Base-by-base conservation (phyloP, 92 coral and sea anemone species). In the Epizoanthus stellaris region DNA sequence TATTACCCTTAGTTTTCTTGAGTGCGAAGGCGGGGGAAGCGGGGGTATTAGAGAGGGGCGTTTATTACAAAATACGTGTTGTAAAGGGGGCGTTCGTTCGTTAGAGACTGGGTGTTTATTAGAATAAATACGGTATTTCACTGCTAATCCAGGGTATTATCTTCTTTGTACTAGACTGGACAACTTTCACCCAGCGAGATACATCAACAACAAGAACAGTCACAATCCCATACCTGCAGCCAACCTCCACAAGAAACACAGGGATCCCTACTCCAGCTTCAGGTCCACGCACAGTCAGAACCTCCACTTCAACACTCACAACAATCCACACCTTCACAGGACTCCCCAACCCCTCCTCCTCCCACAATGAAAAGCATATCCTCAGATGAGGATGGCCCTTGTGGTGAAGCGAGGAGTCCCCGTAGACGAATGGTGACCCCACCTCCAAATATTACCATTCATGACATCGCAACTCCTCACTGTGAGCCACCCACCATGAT, bases 381-480 rank as follows among this genome's bases (percentile, higher is more conserved):
- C 8, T 79, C 83, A 21, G 83, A 79, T 11, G 83, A 79, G 52
- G 83, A 79, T 49, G 56, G 58, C 61, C 15, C 82, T 17, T 79
- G 71, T 19, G 57, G 83, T 40, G 72, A 40, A 62, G 53, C 20
- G 30, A 79, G 83, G 60, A 79, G 83, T 20, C 83, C 85, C 6
- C 76, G 98, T 39, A 89, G 84, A 49, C 85, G 70, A 15, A 20
- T 85, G 54, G 75, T 91, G 58, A 91, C 95, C 6, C 94, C 98
- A 10, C 95, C 98, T 7, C 95, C 94, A 3, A 91, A 92, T 75
- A 91, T 90, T 70, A 90, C 91, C 76, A 88, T 89, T 34, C 92
- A 91, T 76, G 95, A 94, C 43, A 87, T 94, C 81, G 63, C 90
- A 34, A 77, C 79, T 57, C 77, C 93, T 17, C 77, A 90, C 66